Percentiles rank a stretch among this genome's conserved stretches.
These are phyloP conservation scores for Polietes domitor DNA, from an alignment of 2,888 invertebrate genomes.

Conservation along the genomic window DNA sequence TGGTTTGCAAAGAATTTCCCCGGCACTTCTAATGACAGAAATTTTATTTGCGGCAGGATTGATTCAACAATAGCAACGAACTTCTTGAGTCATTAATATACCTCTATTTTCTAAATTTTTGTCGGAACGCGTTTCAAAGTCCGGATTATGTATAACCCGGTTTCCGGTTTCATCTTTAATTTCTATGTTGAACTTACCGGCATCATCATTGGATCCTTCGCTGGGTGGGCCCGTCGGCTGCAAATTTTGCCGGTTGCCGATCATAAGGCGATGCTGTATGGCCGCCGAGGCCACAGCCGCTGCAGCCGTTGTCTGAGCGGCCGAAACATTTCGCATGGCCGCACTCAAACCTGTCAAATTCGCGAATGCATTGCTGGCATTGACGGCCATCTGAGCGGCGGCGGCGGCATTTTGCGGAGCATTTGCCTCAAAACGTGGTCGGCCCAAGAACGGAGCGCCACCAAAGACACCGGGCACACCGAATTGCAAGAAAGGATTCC, in stretches of 20 bases:
- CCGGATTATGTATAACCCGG: too few relatives aligned
- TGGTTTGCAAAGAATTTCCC: too few relatives aligned
- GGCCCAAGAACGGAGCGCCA: constrained; percentile 75
- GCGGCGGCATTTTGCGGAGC: constrained; percentile 76
- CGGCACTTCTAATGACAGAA: too few relatives aligned
- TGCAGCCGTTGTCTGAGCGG: constrained; percentile 78
- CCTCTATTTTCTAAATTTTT: too few relatives aligned
- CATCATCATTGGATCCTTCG: constrained; percentile 79
- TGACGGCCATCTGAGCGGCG: constrained; percentile 77
- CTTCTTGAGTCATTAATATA: too few relatives aligned
- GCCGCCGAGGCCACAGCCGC: constrained; percentile 79
- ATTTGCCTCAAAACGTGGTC: constrained; percentile 77
- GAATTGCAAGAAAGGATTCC: constrained; percentile 78
- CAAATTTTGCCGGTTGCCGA: constrained; percentile 77
- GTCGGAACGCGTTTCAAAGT: too few relatives aligned
- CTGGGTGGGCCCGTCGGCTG: constrained; percentile 79
- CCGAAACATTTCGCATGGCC: constrained; percentile 78
- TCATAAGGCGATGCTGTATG: constrained; percentile 78
- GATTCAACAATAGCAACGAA: too few relatives aligned
- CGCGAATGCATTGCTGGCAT: constrained; percentile 78
- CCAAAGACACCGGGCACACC: constrained; percentile 79
- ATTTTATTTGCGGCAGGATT: too few relatives aligned
- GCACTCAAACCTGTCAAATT: constrained; percentile 79
- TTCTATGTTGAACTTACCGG: constrained; percentile 76
- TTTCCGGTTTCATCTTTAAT: neutral